These are phyloP conservation scores for Protaetia brevitarsis DNA, from an alignment of 1,140 invertebrate genomes.

Conservation along the genomic window DNA sequence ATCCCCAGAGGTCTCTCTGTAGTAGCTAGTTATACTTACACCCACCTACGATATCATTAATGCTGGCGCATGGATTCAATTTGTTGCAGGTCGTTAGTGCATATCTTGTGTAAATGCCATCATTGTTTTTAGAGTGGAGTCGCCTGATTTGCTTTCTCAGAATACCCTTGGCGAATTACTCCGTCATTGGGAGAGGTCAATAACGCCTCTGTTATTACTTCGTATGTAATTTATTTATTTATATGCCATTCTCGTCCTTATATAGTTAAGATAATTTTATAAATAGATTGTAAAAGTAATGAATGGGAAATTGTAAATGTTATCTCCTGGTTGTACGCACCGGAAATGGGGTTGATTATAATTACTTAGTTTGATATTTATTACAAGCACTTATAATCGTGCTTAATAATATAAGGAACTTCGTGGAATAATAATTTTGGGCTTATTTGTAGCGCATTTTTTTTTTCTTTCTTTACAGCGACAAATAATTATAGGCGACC, in stretches of 20 bases:
- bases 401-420: too few species aligned
- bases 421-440: too few species aligned
- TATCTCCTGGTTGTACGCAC: not conserved
- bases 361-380: too few species aligned
- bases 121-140: not conserved
- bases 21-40: too few species aligned
- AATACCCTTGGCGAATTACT: not conserved
- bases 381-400: too few species aligned
- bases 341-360: not conserved
- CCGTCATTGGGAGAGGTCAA: conserved; percentile 5
- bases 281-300: not conserved
- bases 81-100: not conserved
- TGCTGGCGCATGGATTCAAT: not conserved
- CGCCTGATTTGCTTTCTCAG: not conserved
- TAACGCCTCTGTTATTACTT: not conserved
- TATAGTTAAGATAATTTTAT: conserved; percentile 3
- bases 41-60: conserved; percentile 13
- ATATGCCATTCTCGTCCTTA: not conserved
- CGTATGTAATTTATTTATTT: conserved; percentile 1
- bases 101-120: conserved; percentile 1
- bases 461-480: too few species aligned
- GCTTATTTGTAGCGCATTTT: too few species aligned
- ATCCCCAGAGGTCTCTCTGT: too few species aligned
- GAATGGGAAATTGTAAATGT: conserved; percentile 10
- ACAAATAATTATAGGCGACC: too few species aligned